Evolutionary conservation across 2,113 vertebrate genomes (phyloP).

Genomic region (Engystomops pustulosus): DNA sequence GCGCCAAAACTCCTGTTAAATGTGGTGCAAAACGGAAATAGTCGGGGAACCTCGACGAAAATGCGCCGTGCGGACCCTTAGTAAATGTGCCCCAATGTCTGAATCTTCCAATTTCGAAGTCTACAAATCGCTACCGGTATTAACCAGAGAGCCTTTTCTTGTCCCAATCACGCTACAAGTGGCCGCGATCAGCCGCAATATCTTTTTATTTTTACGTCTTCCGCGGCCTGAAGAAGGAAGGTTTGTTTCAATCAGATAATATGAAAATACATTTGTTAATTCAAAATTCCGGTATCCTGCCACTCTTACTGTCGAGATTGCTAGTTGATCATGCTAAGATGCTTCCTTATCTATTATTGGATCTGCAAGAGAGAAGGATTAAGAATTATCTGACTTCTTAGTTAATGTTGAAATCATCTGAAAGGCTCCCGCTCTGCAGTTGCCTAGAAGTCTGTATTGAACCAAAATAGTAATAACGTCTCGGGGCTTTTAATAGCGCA

Average conservation of each 20-base stretch:
- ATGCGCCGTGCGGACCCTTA: no score
- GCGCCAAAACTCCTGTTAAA: no score
- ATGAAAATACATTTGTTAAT: slow-evolving; percentile 75
- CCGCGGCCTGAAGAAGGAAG: slow-evolving; percentile 59
- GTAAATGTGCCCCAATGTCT: no score
- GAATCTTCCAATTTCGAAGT: slow-evolving; percentile 41
- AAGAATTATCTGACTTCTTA: slow-evolving; percentile 92
- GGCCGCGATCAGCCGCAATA: slow-evolving; percentile 47
- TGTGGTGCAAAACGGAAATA: no score
- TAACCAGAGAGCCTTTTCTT: slow-evolving; percentile 41
- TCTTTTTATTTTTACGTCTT: slow-evolving; percentile 54
- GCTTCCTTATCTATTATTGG: slow-evolving; percentile 90
- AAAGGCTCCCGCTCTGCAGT: slow-evolving; percentile 75
- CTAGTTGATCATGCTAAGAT: slow-evolving; percentile 89
- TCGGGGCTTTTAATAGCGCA: slow-evolving; percentile 67
- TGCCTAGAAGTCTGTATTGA: slow-evolving; percentile 68
- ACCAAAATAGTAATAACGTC: slow-evolving; percentile 72
- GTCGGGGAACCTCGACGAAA: no score
- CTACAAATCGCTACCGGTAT: background rate
- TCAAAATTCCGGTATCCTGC: slow-evolving; percentile 81
- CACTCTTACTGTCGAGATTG: slow-evolving; percentile 86
- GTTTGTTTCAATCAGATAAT: slow-evolving; percentile 71
- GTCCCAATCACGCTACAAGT: slow-evolving; percentile 42
- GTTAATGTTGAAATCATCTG: slow-evolving; percentile 94
- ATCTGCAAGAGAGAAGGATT: slow-evolving; percentile 93